Base-by-base conservation (phyloP, 2,113 vertebrate genomes). In the Orientallactaga bullata region DNA sequence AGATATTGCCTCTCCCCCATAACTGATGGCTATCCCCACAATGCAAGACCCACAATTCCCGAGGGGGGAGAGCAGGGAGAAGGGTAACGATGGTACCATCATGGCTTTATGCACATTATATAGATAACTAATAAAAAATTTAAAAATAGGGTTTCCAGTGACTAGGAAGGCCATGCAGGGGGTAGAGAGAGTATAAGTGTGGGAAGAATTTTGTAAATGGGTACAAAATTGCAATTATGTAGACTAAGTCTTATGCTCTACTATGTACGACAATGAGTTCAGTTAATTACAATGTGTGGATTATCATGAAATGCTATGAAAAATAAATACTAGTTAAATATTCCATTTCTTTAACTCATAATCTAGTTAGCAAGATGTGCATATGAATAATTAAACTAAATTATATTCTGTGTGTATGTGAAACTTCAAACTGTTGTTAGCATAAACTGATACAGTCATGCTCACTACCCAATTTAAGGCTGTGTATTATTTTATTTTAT, bases 361-460 rank as follows among this genome's bases (percentile, higher is more conserved):
- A 8, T 82, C 37, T 90, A 76, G 39, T 85, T 76, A 20, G 26
- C 91, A 39, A 91, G 5, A 42, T 39, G 73, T 51, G 0, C 35
- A 74, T 39, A 74, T 71, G 37, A 37, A 89, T 16, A 76, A 85
- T 26, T 82, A 90, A 85, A 65, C 24, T 83, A 47, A 94, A 86
- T 77, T 82, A 80, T 63, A 63, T 6, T 63, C 20, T 63, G 61
- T 63, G 61, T 63, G 61, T 20, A 63, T 90, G n/a, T 77, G 28
- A 91, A 73, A 20, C 9, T 73, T 90, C 32, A 94, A 10, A 5
- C 30, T 21, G 60, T 87, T 90, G 35, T 83, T 87, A 89, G 13
- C 47, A 74, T 78, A 68, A 89, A 3, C 32, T 32, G 8, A 2
- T 51, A 24, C 17, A 30, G 2, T 88, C 37, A 42, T 2, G 63